Evolutionary conservation across 2,113 vertebrate genomes (phyloP).

Genomic region (Haemorhous mexicanus): DNA sequence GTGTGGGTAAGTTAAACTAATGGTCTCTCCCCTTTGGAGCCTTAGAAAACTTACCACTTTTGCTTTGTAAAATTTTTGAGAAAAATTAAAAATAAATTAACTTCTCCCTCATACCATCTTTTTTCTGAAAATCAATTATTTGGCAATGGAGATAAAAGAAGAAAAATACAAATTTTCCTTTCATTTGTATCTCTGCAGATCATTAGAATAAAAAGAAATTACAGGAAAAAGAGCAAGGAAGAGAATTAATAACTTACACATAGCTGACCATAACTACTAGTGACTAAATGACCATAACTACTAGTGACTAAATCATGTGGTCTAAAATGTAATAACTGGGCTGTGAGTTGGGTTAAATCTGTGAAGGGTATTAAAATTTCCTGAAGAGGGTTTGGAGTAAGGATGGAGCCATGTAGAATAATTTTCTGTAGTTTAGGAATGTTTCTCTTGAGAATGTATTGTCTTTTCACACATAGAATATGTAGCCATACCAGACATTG

Average conservation of each 20-base stretch:
- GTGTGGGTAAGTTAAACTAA: neutral
- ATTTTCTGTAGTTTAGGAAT: neutral
- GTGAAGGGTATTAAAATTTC: neutral
- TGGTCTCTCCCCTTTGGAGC: neutral
- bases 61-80: neutral
- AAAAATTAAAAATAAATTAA: neutral
- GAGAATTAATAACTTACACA: neutral
- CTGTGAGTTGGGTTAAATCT: neutral
- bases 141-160: neutral
- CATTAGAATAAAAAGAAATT: neutral
- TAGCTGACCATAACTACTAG: neutral
- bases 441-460: neutral
- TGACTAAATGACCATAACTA: neutral
- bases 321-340: neutral
- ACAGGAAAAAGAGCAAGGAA: neutral
- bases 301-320: neutral
- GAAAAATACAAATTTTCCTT: neutral
- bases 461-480: neutral
- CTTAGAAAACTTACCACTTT: neutral
- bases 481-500: neutral
- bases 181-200: neutral
- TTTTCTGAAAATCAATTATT: neutral
- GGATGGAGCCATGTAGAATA: neutral
- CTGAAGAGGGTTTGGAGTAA: neutral
- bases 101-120: fast-evolving